Base-by-base conservation (phyloP, 2,113 vertebrate genomes). In the Geococcyx californianus region DNA sequence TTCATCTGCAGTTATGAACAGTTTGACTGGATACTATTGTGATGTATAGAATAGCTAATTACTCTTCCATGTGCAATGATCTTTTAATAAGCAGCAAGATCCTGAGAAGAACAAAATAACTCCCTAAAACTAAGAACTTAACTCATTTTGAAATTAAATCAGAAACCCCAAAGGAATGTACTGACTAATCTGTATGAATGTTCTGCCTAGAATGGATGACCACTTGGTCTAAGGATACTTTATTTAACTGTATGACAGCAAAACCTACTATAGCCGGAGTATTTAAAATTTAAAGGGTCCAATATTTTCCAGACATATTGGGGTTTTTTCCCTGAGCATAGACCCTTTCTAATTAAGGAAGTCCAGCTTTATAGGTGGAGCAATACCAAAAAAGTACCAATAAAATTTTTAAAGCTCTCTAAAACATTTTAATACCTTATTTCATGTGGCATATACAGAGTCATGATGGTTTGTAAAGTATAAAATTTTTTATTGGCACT, bases 361-460 rank as follows among this genome's bases (percentile, higher is more conserved):
- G 84, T 87, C 84, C 87, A 97, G 59, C 36, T 93, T 96, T 92
- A 96, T 91, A 96, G 84, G 66, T 88, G 62, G 24, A 93, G 88
- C 73, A 68, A 95, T 88, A 94, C 55, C 44, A 72, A 94, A 96
- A 95, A 95, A 84, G 31, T n/a, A 81, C 74, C 84, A 95, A 83
- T 95, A 97, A 95, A 92, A 17, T 2, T 80, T 97, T 96, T 91
- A 94, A 96, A 93, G 88, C 73, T 76, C 94, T 93, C 69, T 97
- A 96, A 97, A 97, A 89, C 45, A 49, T 87, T 97, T 97, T 96
- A 96, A 95, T 94, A 73, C 87, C 83, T 75, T 90, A 91, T 95
- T 96, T 94, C 89, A 95, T 92, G 86, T 96, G 92, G 87, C 74
- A 96, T 93, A 90, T 86, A 94, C 51, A 90, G 81, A 93, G 75